A percentile compares a stretch with the other conserved stretches of the same genome.
Conservation (phyloP, 2,888 invertebrate genomes). For the Catocala fraxini region DNA sequence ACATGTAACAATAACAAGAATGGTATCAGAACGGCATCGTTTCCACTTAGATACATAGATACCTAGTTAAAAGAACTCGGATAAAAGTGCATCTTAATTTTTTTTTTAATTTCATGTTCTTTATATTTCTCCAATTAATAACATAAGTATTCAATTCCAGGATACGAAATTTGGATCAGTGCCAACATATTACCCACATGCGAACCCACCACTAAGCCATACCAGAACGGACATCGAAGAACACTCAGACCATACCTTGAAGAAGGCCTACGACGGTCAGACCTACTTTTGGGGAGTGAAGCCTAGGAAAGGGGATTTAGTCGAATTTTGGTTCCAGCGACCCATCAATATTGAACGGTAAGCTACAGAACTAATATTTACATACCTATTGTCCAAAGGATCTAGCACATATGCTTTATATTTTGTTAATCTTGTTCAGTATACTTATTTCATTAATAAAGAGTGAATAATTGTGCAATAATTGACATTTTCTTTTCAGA, state of each 20-base stretch:
- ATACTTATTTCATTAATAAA: too few relatives aligned
- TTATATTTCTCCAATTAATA: constrained; percentile 1
- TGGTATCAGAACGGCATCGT: too few relatives aligned
- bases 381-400: too few relatives aligned
- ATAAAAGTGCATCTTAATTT: neutral
- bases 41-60: too few relatives aligned
- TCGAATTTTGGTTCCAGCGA: constrained; percentile 93
- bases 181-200: constrained; percentile 92
- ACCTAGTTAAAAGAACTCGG: too few relatives aligned
- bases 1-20: too few relatives aligned
- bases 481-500: constrained; percentile 76
- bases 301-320: constrained; percentile 93
- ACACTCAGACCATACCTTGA: constrained; percentile 93
- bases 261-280: constrained; percentile 94
- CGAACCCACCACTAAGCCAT: constrained; percentile 90
- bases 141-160: constrained; percentile 74
- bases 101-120: constrained; percentile 1
- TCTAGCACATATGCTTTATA: too few relatives aligned
- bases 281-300: constrained; percentile 97
- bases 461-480: too few relatives aligned
- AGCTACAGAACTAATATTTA: constrained; percentile 19
- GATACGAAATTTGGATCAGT: constrained; percentile 96
- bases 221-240: constrained; percentile 92
- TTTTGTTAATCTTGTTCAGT: too few relatives aligned
- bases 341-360: constrained; percentile 91